These are phyloP conservation scores for Poeciliopsis retropinna DNA, from an alignment of 2,113 vertebrate species.

Conservation along the genomic window DNA sequence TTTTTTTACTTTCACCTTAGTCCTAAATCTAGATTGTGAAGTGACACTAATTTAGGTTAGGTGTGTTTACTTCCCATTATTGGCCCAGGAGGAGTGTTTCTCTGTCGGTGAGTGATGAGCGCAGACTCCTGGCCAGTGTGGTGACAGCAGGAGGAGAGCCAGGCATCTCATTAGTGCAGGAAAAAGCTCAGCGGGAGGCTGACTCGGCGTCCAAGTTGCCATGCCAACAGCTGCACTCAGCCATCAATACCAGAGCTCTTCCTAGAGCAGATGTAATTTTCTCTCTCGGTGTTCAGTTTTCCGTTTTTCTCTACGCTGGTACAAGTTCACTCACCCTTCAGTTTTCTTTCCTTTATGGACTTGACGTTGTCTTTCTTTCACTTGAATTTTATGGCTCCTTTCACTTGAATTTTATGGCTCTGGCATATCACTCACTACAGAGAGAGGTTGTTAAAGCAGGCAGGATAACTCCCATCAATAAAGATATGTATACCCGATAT, in stretches of 20 bases:
- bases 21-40: slow-evolving; percentile 16
- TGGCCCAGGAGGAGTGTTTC: slow-evolving; percentile 15
- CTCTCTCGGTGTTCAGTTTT: neutral
- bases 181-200: slow-evolving; percentile 50
- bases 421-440: neutral
- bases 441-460: neutral
- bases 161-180: slow-evolving; percentile 58
- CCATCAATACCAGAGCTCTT: slow-evolving; percentile 43
- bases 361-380: neutral
- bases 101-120: slow-evolving; percentile 45
- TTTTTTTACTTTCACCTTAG: neutral
- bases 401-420: neutral
- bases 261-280: slow-evolving; percentile 4
- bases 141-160: slow-evolving; percentile 45
- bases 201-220: slow-evolving; percentile 55
- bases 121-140: slow-evolving; percentile 43
- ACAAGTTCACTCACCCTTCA: neutral
- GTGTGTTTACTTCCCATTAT: slow-evolving; percentile 30
- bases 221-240: slow-evolving; percentile 50
- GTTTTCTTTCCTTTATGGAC: neutral
- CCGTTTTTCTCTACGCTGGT: neutral
- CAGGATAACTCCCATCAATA: neutral
- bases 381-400: neutral
- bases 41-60: slow-evolving; percentile 9
- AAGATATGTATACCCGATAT: neutral